Evolutionary conservation across 2,113 vertebrate species (phyloP).

Genomic region (Protomyctophum bolini): DNA sequence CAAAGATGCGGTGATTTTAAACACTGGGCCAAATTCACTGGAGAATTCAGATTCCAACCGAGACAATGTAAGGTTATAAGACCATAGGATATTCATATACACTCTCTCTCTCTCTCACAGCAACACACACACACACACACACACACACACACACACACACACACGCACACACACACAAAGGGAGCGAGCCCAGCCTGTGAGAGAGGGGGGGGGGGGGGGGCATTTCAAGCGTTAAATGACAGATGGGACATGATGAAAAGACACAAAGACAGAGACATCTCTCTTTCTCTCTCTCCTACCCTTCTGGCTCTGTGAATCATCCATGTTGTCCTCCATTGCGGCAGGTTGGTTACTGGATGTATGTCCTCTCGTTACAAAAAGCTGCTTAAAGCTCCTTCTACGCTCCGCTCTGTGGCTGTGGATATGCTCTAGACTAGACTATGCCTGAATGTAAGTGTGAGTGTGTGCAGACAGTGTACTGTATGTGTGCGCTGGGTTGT

Average conservation of each 20-base stretch:
- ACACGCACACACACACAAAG: slow-evolving; percentile 50
- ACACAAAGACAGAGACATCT: slow-evolving; percentile 11
- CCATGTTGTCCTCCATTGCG: slow-evolving; percentile 74
- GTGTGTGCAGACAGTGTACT: no score
- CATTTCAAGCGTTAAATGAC: slow-evolving; percentile 43
- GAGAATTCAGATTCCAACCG: neutral
- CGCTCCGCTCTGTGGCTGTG: slow-evolving; percentile 41
- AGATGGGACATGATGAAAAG: slow-evolving; percentile 22
- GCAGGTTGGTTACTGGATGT: slow-evolving; percentile 54
- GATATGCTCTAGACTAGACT: no score
- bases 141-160: slow-evolving; percentile 6
- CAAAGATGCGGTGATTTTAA: no score
- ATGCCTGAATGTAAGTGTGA: no score
- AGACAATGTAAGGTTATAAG: neutral
- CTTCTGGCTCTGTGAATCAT: slow-evolving; percentile 73
- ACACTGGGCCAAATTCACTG: neutral
- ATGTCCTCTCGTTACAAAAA: slow-evolving; percentile 38
- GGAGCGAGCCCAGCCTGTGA: slow-evolving; percentile 20
- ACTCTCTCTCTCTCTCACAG: slow-evolving; percentile 10
- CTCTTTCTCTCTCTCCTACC: slow-evolving; percentile 34
- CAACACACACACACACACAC: slow-evolving; percentile 23
- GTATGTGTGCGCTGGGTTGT: slow-evolving; percentile 21
- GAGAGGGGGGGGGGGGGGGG: slow-evolving; percentile 27
- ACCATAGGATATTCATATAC: slow-evolving; percentile 1
- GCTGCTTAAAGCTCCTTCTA: slow-evolving; percentile 62